These are phyloP conservation scores for Tethya wilhelma DNA, from an alignment of 37 sponge, comb jelly and placozoan genomes.

Conservation along the genomic window DNA sequence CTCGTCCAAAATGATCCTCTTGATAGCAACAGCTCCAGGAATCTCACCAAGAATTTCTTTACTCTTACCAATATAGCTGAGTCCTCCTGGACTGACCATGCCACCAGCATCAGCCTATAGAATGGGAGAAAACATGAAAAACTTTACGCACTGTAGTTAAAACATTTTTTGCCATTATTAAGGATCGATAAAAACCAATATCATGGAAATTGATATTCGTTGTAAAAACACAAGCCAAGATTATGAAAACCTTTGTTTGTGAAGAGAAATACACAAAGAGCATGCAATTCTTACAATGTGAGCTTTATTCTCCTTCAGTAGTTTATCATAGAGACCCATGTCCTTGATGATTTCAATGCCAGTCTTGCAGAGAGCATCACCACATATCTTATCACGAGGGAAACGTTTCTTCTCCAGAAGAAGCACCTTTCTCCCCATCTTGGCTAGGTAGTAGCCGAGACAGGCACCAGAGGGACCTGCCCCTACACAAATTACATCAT, in stretches of 20 bases:
- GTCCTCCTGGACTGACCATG: constrained; percentile 57
- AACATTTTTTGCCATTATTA: neutral
- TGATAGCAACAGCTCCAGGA: constrained; percentile 57
- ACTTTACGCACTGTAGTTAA: neutral
- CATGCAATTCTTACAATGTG: constrained; percentile 35
- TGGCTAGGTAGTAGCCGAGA: constrained; percentile 59
- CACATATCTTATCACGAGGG: constrained; percentile 72
- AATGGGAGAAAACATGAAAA: neutral
- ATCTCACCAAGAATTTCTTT: constrained; percentile 44
- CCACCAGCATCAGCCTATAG: constrained; percentile 63
- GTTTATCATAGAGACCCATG: constrained; percentile 50
- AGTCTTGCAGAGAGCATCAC: constrained; percentile 66
- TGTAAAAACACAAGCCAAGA: too few species aligned
- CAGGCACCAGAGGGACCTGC: constrained; percentile 62
- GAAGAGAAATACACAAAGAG: neutral
- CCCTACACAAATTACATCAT: constrained; percentile 64
- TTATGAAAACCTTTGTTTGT: neutral
- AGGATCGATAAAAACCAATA: too few species aligned
- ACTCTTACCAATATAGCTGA: constrained; percentile 61
- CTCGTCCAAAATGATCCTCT: constrained; percentile 60
- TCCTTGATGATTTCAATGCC: constrained; percentile 64
- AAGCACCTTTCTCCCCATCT: constrained; percentile 41
- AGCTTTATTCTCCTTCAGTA: constrained; percentile 38
- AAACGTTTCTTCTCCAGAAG: constrained; percentile 66
- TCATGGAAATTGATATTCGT: too few species aligned